Evolutionary conservation across 2,797 vertebrate species (phyloP), one percentile per base, ranked within the genome.

Genomic region (Cirrhinus molitorella): DNA sequence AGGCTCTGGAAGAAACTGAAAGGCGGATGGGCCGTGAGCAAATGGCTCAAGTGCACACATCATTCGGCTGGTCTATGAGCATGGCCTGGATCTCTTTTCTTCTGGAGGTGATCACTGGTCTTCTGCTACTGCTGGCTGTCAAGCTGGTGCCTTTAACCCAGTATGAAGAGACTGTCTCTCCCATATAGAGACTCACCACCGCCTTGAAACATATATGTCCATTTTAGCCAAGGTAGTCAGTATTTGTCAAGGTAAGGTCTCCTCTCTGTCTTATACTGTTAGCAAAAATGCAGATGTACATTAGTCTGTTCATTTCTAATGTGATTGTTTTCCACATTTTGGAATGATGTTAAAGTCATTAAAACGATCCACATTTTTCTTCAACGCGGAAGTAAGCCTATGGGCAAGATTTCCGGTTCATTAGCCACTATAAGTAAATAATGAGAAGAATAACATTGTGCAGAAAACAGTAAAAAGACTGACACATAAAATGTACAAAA

Each of bases 31-130:
- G 93, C 1, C 67, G 14, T 0, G 91, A 93, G 82, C 87, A 80
- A 1, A 66, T 96, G 80, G 85, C 91, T 74, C 83, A 80, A 0
- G 49, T 96, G 37, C 75, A 4, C 81, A 89, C 93, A 67, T 89
- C 93, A 68, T 96, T 95, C 1, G 93, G 95, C 89, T 96, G 95
- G 95, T 95, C 96, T 19, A 63, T 94, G 83, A 93, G 87, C 49
- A 85, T 96, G 87, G 95, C 94, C 84, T 96, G 94, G 93, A 91
- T 95, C 65, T 96, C 95, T 83, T 95, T 92, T 2, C 31, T 89
- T 80, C 86, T 90, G 14, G 95, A 96, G 92, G 80, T 91, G 3
- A 86, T 95, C 83, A 86, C 91, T 0, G 90, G 93, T 0, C 1
- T 83, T 1, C 90, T 95, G 65, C 89, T 96, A 81, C 90, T 96